Conservation (phyloP, 2,797 vertebrate species). For the Sebastiscus albofasciatus region DNA sequence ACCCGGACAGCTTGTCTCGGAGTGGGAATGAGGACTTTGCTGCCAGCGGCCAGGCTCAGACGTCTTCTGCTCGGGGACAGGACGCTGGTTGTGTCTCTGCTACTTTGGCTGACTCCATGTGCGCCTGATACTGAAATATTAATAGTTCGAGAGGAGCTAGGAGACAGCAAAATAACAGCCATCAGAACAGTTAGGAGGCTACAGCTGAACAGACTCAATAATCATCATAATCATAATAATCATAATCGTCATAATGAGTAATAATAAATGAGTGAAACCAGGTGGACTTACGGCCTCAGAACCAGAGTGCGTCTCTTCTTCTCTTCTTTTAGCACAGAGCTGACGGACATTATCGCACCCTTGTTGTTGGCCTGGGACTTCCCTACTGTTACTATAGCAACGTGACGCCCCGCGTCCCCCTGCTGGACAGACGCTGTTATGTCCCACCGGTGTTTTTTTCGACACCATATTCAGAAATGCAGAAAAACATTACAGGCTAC, state of each 20-base stretch:
- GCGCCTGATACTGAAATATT: conserved; percentile 40
- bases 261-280: no score
- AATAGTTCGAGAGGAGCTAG: conserved; percentile 46
- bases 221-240: no score
- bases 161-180: neutral
- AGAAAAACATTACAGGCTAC: no score
- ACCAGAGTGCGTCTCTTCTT: conserved; percentile 46
- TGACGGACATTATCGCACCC: conserved; percentile 46
- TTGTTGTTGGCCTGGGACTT: neutral
- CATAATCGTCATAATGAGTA: no score
- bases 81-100: conserved; percentile 34
- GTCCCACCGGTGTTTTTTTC: no score
- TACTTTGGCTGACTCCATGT: conserved; percentile 43
- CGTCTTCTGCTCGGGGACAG: conserved; percentile 58
- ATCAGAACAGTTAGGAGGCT: neutral
- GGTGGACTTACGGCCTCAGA: conserved; percentile 67
- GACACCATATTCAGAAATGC: no score
- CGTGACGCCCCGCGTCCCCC: neutral
- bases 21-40: conserved; percentile 52
- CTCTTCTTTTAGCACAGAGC: conserved; percentile 13
- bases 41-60: conserved; percentile 51
- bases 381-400: conserved; percentile 19
- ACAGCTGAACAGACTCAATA: no score
- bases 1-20: conserved; percentile 70
- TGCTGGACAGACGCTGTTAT: neutral